Evolutionary conservation across 1,140 invertebrate genomes (phyloP).

Genomic region (Pissodes strobi): DNA sequence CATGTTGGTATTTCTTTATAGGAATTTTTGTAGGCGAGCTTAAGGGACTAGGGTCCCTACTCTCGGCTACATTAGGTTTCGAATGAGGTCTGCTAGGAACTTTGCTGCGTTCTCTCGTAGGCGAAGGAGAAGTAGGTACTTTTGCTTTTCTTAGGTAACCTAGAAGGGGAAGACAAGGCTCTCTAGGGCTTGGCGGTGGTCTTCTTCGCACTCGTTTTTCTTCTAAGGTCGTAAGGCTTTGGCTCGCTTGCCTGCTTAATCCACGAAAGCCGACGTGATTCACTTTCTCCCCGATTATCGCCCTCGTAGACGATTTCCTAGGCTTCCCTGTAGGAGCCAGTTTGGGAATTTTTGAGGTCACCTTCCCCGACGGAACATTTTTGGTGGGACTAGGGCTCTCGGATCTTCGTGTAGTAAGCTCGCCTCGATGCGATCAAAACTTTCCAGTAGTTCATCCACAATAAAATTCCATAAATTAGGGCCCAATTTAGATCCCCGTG

Average conservation of each 20-base stretch:
- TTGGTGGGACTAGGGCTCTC: neutral
- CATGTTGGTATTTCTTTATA: slow-evolving; percentile 47
- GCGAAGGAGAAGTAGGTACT: slow-evolving; percentile 51
- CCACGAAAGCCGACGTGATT: slow-evolving; percentile 21
- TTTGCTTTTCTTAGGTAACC: slow-evolving; percentile 42
- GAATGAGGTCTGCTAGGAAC: slow-evolving; percentile 37
- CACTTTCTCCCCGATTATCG: slow-evolving; percentile 43
- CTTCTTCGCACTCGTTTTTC: slow-evolving; percentile 27
- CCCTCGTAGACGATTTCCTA: slow-evolving; percentile 33
- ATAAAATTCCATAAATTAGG: too few relatives aligned
- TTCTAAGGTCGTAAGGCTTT: slow-evolving; percentile 51
- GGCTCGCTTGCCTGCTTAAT: slow-evolving; percentile 43
- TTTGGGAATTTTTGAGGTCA: slow-evolving; percentile 41
- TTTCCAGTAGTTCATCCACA: too few relatives aligned
- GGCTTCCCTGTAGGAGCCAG: slow-evolving; percentile 12
- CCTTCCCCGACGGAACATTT: neutral
- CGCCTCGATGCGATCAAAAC: too few relatives aligned
- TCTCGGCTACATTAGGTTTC: slow-evolving; percentile 31
- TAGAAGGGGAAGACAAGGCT: slow-evolving; percentile 52
- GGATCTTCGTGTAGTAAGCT: slow-evolving; percentile 41
- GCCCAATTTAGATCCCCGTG: too few relatives aligned
- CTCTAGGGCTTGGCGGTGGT: slow-evolving; percentile 42
- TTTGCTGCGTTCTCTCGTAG: slow-evolving; percentile 24
- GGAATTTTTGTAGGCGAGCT: slow-evolving; percentile 44
- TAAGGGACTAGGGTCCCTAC: slow-evolving; percentile 45